Evolutionary conservation across 2,113 vertebrate genomes (phyloP), one percentile per base, ranked within the genome.

Genomic region (Oryzias javanicus): DNA sequence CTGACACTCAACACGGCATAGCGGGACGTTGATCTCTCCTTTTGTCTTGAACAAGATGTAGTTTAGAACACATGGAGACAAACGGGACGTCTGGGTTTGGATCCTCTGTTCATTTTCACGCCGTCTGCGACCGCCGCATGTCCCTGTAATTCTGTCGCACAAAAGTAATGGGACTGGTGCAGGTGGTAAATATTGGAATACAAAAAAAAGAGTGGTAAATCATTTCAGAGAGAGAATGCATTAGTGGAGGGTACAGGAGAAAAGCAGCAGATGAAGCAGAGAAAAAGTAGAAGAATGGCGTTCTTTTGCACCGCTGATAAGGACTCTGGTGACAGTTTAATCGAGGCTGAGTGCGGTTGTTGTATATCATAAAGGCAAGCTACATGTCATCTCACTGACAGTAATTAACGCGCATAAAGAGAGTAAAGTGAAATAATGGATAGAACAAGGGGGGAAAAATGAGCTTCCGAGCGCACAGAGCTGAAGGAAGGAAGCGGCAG

Each of bases 331-430:
- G 48, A 70, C 62, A 57, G 44, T 3, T 52, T 76, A 58, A 68
- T 76, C 56, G 56, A 20, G n/a, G 18, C 13, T 51, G 35, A 73
- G 63, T 77, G 62, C 51, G 47, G 55, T 54, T 65, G 55, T 45
- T 66, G 55, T 59, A 50, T 42, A 72, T 73, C 42, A 75, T 65
- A 72, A 71, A 55, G 47, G 22, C 24, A 19, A 48, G 46, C 20
- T 25, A 27, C 66, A 68, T 72, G 73, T 17, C 70, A 68, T 72
- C 40, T 68, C 56, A 53, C 63, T 74, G 65, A 61, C 48, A 47
- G 75, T 76, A 55, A 69, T 76, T 60, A 56, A 74, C 51, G 54
- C 46, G 46, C 24, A 60, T 51, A 60, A 61, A 24, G 19, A 57
- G 56, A 72, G 62, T 7, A 29, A 14, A 53, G 68, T 45, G 40